Percentiles rank a stretch among this genome's conserved stretches.
Evolutionary conservation across 2,797 vertebrate species (phyloP).

Genomic region (Kryptolebias ocellatus): DNA sequence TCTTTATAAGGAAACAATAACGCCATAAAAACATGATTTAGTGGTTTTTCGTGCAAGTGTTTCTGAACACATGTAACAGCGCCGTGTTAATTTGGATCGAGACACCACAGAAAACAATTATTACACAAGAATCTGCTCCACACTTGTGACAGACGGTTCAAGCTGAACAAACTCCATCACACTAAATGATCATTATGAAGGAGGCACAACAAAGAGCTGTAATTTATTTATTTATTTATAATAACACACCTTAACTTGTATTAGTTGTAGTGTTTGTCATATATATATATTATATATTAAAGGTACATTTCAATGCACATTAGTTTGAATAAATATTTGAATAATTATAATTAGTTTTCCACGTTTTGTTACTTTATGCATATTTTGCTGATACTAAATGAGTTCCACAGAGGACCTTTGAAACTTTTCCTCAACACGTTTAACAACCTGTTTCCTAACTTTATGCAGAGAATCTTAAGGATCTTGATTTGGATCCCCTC

Average conservation of each 20-base stretch:
- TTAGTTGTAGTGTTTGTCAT: background rate
- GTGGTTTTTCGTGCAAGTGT: conserved; percentile 58
- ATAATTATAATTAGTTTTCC: no score
- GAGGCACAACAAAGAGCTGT: background rate
- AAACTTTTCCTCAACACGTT: no score
- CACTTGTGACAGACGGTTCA: conserved; percentile 6
- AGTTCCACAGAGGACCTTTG: no score
- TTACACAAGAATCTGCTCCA: conserved; percentile 33
- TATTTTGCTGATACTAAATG: no score
- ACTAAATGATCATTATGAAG: conserved; percentile 23
- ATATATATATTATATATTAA: background rate
- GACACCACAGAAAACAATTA: conserved; percentile 60
- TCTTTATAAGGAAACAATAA: conserved; percentile 77
- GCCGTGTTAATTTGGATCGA: conserved; percentile 30
- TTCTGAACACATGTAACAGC: conserved; percentile 46
- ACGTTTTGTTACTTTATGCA: no score
- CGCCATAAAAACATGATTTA: conserved; percentile 72
- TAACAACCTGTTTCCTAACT: no score
- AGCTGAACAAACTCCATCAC: conserved; percentile 23
- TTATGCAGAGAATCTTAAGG: no score
- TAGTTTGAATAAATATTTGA: no score
- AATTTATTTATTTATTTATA: background rate
- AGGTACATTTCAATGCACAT: no score
- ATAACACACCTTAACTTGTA: background rate
- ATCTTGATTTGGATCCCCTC: no score